These are phyloP conservation scores for Cavia porcellus DNA, from an alignment of 2,113 vertebrate species.

Conservation along the genomic window DNA sequence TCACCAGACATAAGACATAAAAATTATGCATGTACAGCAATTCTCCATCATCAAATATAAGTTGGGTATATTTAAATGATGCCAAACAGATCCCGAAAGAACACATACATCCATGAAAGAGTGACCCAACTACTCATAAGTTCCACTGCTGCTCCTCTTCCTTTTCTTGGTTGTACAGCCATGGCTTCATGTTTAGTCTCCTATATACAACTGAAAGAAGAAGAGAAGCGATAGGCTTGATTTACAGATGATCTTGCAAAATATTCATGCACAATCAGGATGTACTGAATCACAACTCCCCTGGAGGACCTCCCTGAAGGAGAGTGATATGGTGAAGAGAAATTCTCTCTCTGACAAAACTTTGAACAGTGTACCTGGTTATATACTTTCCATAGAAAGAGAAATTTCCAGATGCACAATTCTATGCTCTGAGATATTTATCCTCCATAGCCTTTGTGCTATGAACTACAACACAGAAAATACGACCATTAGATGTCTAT, in stretches of 20 bases:
- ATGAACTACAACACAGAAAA: not conserved
- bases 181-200: not conserved
- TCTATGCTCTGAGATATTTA: not conserved
- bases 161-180: not conserved
- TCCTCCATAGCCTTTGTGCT: not conserved
- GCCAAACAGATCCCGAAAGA: not conserved
- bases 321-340: not conserved
- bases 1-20: not conserved
- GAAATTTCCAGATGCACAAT: not conserved
- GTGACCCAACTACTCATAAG: not conserved
- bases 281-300: rapidly evolving
- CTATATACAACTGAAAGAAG: not conserved
- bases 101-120: not conserved
- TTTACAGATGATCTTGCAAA: not conserved
- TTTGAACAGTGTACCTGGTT: not conserved
- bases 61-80: rapidly evolving
- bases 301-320: not conserved
- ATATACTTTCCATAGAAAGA: not conserved
- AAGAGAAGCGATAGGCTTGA: not conserved
- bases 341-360: not conserved
- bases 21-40: not conserved
- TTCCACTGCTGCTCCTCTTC: not conserved
- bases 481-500: not conserved
- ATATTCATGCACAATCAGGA: rapidly evolving
- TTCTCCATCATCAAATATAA: too few species aligned